Conservation (phyloP, 53 echinoderm and acorn worm species). For the Glandiceps talaboti region DNA sequence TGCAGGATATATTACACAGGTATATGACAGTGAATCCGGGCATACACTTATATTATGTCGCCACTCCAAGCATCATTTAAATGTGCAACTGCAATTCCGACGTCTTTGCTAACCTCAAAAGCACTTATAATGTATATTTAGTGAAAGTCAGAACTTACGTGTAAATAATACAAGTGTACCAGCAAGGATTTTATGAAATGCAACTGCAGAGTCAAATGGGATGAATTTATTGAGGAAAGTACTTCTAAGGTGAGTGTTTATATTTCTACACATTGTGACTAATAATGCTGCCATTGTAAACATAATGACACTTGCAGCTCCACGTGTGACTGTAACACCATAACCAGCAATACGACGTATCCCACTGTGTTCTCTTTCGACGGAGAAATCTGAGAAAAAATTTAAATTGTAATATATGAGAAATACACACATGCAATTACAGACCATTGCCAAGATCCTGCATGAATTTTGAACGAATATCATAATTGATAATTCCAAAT, state of each 20-base stretch:
- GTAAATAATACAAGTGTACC: conserved; percentile 34
- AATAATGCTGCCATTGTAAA: conserved; percentile 44
- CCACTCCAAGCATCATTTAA: too few relatives aligned
- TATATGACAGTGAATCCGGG: too few relatives aligned
- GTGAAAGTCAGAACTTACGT: conserved; percentile 31
- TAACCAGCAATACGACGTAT: conserved; percentile 39
- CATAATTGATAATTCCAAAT: too few relatives aligned
- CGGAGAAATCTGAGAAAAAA: conserved; percentile 23
- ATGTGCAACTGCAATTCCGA: too few relatives aligned
- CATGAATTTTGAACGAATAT: too few relatives aligned
- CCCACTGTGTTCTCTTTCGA: conserved; percentile 46
- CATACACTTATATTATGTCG: too few relatives aligned
- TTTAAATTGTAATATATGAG: too few relatives aligned
- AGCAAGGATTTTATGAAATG: conserved; percentile 51
- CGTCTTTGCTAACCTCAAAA: too few relatives aligned
- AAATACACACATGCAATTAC: too few relatives aligned
- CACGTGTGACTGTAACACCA: conserved; percentile 45
- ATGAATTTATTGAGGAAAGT: conserved; percentile 46
- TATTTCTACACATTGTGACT: conserved; percentile 47
- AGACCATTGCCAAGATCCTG: too few relatives aligned
- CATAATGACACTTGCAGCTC: conserved; percentile 36
- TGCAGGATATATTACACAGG: too few relatives aligned
- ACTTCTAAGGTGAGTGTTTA: conserved; percentile 43
- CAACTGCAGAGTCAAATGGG: conserved; percentile 40
- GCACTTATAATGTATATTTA: too few relatives aligned